A percentile compares a stretch with the other conserved stretches of the same genome.
phyloP scores from a whole-genome alignment of 2,888 invertebrate species.

The Bembecia ichneumoniformis region DNA sequence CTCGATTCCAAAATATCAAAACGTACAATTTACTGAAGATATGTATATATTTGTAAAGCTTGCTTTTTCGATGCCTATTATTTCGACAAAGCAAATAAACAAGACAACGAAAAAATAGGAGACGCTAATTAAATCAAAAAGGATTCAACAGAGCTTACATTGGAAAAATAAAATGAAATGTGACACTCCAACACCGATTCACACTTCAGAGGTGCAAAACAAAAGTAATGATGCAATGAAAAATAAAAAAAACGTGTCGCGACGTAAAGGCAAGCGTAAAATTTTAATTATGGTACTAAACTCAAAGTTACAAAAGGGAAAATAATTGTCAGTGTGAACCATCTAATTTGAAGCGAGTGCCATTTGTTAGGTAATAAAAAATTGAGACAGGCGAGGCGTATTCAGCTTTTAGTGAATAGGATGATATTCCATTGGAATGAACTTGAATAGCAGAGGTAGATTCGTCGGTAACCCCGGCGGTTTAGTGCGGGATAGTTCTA shows the following conservation, averaged over 20 bases:
- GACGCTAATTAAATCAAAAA: constrained; percentile 46
- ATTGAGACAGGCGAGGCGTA: constrained; percentile 15
- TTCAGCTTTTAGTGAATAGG: constrained; percentile 41
- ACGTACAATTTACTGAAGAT: too few species aligned
- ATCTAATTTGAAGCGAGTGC: constrained; percentile 56
- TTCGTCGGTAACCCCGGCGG: constrained; percentile 12
- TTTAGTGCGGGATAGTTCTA: constrained; percentile 8
- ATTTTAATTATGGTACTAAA: constrained; percentile 67
- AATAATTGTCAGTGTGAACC: constrained; percentile 54
- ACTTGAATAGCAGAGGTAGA: constrained; percentile 32
- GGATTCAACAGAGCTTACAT: constrained; percentile 32
- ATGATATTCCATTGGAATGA: constrained; percentile 40
- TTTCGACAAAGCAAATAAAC: constrained; percentile 3
- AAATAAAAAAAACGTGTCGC: constrained; percentile 17
- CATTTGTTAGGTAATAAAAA: constrained; percentile 40
- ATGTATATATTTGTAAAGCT: too few species aligned
- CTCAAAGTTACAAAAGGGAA: constrained; percentile 39
- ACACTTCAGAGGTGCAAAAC: constrained; percentile 67
- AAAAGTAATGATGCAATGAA: constrained; percentile 41
- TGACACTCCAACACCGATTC: constrained; percentile 43
- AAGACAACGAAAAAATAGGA: constrained; percentile 9
- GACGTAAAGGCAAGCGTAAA: constrained; percentile 43
- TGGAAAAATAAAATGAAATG: constrained; percentile 28
- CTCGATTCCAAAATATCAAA: too few species aligned
- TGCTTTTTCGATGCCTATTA: neutral